Evolutionary conservation across 2,113 vertebrate species (phyloP).

Genomic region (Eudorcas thomsonii): DNA sequence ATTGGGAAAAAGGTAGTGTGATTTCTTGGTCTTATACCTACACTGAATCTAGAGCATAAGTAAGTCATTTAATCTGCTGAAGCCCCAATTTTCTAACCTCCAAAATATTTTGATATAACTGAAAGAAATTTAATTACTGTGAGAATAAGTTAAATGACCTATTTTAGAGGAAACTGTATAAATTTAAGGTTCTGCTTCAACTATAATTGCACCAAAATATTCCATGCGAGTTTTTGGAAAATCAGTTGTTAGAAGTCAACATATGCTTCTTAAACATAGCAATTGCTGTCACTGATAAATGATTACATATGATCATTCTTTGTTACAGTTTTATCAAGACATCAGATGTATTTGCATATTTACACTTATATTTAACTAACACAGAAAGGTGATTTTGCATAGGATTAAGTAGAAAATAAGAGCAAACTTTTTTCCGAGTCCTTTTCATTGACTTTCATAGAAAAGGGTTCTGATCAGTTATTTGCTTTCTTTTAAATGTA

Average conservation of each 20-base stretch:
- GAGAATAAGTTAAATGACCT: background rate
- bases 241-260: background rate
- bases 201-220: background rate
- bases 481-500: background rate
- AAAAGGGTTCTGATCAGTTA: background rate
- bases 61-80: background rate
- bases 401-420: background rate
- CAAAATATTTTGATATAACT: background rate
- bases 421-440: background rate
- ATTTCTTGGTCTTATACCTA: background rate
- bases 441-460: background rate
- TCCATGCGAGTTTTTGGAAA: slow-evolving; percentile 10
- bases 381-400: background rate
- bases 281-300: background rate
- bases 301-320: background rate
- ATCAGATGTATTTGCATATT: background rate
- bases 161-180: background rate
- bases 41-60: background rate
- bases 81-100: background rate
- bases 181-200: background rate
- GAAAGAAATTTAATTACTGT: background rate
- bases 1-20: background rate
- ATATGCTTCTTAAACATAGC: background rate
- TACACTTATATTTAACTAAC: background rate
- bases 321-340: background rate